phyloP scores from a whole-genome alignment of 2,113 vertebrate species.

The Equus przewalskii region DNA sequence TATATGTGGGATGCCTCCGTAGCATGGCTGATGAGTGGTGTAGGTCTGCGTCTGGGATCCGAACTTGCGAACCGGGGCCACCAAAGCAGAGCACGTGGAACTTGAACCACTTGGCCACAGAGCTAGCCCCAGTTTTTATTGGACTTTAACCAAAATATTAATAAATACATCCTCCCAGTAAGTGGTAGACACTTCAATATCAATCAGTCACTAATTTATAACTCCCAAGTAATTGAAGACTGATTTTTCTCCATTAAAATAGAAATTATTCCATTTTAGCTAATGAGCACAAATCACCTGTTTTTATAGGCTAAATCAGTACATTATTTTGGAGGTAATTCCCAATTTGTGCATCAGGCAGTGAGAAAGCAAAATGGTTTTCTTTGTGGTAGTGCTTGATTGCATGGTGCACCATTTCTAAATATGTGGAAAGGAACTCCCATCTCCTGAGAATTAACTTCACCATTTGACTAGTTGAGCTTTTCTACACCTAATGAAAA shows the following conservation, averaged over 20 bases:
- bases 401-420: not conserved
- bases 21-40: no score
- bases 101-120: no score
- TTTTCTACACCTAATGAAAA: not conserved
- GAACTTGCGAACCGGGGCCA: no score
- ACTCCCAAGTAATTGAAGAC: constrained; percentile 66
- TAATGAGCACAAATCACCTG: not conserved
- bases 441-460: not conserved
- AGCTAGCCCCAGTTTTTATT: not conserved
- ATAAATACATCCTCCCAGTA: not conserved
- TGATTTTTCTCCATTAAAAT: constrained; percentile 57
- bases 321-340: not conserved
- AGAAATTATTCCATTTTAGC: constrained; percentile 59
- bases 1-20: no score
- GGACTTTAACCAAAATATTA: constrained; percentile 4
- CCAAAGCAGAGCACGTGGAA: no score
- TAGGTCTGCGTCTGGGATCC: no score
- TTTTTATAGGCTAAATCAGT: not conserved
- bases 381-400: constrained; percentile 13
- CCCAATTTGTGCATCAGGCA: not conserved
- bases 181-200: not conserved
- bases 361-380: constrained; percentile 34
- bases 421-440: not conserved
- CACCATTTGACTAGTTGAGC: constrained; percentile 6
- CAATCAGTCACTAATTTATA: constrained; percentile 64